Conservation (phyloP, 2,797 vertebrate genomes). For the Bucorvus abyssinicus region DNA sequence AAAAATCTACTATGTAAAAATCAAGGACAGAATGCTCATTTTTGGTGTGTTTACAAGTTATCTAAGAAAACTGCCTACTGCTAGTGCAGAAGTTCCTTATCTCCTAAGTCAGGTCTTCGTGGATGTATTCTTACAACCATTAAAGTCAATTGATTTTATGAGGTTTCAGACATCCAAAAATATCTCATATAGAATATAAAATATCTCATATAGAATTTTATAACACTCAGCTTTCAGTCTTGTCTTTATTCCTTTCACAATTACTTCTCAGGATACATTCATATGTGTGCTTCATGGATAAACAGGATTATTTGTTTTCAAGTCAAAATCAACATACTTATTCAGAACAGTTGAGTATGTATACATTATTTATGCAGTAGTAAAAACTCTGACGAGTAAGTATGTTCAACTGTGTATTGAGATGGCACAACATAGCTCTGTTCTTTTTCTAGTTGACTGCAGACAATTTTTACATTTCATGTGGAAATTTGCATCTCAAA, state of each 20-base stretch:
- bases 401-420: not conserved
- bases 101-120: not conserved
- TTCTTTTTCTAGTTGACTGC: not conserved
- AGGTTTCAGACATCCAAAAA: not conserved
- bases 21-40: not conserved
- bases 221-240: not conserved
- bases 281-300: not conserved
- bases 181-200: not conserved
- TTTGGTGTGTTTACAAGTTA: not conserved
- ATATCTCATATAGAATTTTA: not conserved
- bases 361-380: not conserved
- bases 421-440: not conserved
- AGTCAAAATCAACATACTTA: not conserved
- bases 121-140: not conserved
- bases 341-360: not conserved
- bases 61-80: not conserved
- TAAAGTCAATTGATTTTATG: not conserved
- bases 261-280: not conserved
- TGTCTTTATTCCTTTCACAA: not conserved
- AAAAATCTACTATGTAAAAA: not conserved
- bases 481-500: constrained; percentile 36
- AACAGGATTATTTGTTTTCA: not conserved
- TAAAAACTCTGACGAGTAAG: not conserved
- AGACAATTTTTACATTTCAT: not conserved
- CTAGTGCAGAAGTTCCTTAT: not conserved